A percentile compares a stretch with the other conserved stretches of the same genome.
Conservation (phyloP, 2,797 vertebrate species). For the Sciurus carolinensis region DNA sequence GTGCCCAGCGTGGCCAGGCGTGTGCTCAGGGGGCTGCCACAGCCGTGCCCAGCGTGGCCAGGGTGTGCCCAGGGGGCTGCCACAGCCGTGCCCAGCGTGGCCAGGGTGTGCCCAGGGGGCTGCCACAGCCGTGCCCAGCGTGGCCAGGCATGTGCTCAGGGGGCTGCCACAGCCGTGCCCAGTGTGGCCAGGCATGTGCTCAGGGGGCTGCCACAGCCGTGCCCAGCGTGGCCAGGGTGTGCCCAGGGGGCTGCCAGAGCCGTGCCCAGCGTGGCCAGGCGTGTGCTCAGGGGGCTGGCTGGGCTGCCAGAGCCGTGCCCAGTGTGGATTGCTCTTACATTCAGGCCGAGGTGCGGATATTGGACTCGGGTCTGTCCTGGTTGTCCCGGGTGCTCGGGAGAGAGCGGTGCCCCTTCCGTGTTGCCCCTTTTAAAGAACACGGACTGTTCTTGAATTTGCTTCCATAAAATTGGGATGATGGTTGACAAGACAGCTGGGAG, state of each 20-base stretch:
- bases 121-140: no score
- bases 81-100: no score
- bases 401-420: constrained; percentile 55
- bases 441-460: constrained; percentile 37
- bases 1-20: constrained; percentile 45
- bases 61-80: no score
- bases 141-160: no score
- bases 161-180: no score
- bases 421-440: constrained; percentile 41
- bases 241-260: no score
- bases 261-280: no score
- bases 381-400: constrained; percentile 27
- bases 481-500: constrained; percentile 19
- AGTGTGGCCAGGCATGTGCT: no score
- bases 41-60: constrained; percentile 64
- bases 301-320: constrained; percentile 28
- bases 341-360: not conserved
- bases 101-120: no score
- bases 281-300: no score
- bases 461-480: constrained; percentile 46
- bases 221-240: no score
- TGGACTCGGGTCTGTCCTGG: constrained; percentile 31
- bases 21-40: not conserved
- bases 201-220: no score
- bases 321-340: constrained; percentile 61